Base-by-base conservation (phyloP, 2,113 vertebrate genomes). In the Aplodontia rufa region DNA sequence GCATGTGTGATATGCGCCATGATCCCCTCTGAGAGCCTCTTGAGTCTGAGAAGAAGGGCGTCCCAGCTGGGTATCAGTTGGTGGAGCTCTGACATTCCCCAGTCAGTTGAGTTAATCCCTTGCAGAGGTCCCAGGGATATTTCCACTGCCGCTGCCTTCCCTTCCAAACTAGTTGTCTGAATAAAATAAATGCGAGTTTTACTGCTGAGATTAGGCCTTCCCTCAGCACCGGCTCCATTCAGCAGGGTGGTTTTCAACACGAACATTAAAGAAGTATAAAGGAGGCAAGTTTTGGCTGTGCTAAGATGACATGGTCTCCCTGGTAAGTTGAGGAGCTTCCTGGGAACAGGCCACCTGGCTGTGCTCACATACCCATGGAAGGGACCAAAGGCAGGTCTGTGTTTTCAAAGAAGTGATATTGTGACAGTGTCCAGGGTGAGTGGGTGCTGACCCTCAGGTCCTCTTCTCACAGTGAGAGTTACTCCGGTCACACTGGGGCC, bases 11-110 rank as follows among this genome's bases (percentile, higher is more conserved):
- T 94, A 60, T 53, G 53, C 84, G 47, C 78, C n/a, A 6, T 35
- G 60, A 93, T 81, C 83, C 97, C 83, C 89, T n/a, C 74, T 62
- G 60, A 98, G 93, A 78, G 94, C 79, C 89, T 81, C 79, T 95
- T 84, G 88, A 92, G 74, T 80, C 94, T 88, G 47, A 93, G 91
- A 68, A 96, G 96, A 93, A 87, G 47, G 4, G 35, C 0, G 5
- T 64, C 71, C 6, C 28, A 0, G 5, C 76, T 58, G 83, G 55
- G 4, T 90, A 78, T 45, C 75, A 55, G 87, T 74, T 72, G 76
- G 89, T 71, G 69, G 91, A 82, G 75, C 53, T n/a, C 82, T 9
- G 82, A 51, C 82, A 94, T 96, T 93, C 96, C 93, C 83, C 47
- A 78, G 94, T 78, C 45, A 6, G 69, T 87, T 76, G 92, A 83